A percentile compares a stretch with the other conserved stretches of the same genome.
These are phyloP conservation scores for Sterna hirundo DNA, from an alignment of 2,113 vertebrate species.

Conservation along the genomic window DNA sequence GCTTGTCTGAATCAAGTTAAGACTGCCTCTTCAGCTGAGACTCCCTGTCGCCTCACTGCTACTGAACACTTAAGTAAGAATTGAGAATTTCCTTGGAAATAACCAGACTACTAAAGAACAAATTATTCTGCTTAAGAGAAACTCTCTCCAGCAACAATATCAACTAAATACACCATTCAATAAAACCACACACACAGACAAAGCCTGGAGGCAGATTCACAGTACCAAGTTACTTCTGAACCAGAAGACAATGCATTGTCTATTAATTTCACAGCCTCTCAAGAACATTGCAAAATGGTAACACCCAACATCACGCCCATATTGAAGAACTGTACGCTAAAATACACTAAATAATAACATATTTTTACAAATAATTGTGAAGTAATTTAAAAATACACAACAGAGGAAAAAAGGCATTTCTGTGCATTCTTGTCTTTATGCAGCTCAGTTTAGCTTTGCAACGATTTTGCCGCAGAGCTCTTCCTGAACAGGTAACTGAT, in stretches of 20 bases:
- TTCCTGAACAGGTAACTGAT: not conserved
- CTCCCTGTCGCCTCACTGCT: not conserved
- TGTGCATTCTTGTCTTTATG: not conserved
- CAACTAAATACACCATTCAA: not conserved
- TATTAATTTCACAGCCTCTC: not conserved
- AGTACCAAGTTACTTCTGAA: not conserved
- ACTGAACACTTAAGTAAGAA: not conserved
- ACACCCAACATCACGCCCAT: accelerated
- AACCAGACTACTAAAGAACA: not conserved
- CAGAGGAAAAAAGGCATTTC: not conserved
- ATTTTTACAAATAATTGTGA: not conserved
- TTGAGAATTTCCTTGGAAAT: not conserved
- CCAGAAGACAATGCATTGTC: not conserved
- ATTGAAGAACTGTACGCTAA: not conserved
- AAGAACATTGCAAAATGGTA: not conserved
- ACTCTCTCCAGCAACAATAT: not conserved
- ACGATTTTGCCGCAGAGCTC: not conserved
- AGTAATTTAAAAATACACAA: not conserved
- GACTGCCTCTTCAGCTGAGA: not conserved
- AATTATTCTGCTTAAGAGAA: not conserved
- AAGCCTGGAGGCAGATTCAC: not conserved
- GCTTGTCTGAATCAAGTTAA: not conserved
- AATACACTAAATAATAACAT: not conserved
- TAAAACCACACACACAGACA: not conserved
- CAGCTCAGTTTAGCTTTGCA: not conserved